Evolutionary conservation across 2,888 invertebrate species (phyloP).

Genomic region (Ophraella communa): DNA sequence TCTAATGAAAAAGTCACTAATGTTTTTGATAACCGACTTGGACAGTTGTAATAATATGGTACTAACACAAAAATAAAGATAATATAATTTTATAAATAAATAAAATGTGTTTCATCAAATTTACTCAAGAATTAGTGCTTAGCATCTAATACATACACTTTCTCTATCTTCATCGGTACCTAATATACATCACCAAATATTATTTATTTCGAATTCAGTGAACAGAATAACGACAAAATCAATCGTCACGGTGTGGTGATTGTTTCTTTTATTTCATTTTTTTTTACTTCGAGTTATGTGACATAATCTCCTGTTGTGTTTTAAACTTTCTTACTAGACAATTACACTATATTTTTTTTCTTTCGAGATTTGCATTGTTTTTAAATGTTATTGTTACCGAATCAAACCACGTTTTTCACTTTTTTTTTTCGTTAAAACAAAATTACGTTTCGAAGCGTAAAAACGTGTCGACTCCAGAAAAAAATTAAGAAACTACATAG

Average conservation of each 20-base stretch:
- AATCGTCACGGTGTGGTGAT: conserved; percentile 10
- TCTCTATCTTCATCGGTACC: background rate
- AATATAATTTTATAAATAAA: no score
- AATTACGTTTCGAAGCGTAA: background rate
- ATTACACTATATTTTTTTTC: background rate
- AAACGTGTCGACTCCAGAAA: background rate
- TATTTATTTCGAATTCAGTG: conserved; percentile 15
- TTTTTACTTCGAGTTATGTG: background rate
- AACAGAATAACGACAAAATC: conserved; percentile 18
- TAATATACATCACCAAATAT: background rate
- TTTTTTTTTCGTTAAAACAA: background rate
- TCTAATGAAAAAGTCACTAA: no score
- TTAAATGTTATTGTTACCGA: background rate
- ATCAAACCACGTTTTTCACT: background rate
- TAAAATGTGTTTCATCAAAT: no score
- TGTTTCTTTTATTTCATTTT: background rate
- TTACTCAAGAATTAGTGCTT: no score
- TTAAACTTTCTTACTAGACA: background rate
- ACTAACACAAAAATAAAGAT: no score
- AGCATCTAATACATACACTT: conserved; percentile 1
- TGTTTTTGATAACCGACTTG: no score
- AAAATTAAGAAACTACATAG: background rate
- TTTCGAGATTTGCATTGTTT: background rate
- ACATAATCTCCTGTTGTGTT: background rate
- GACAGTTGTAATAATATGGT: no score